A percentile compares a stretch with the other conserved stretches of the same genome.
Evolutionary conservation across 1,140 invertebrate genomes (phyloP).

Genomic region (Magallana gigas): DNA sequence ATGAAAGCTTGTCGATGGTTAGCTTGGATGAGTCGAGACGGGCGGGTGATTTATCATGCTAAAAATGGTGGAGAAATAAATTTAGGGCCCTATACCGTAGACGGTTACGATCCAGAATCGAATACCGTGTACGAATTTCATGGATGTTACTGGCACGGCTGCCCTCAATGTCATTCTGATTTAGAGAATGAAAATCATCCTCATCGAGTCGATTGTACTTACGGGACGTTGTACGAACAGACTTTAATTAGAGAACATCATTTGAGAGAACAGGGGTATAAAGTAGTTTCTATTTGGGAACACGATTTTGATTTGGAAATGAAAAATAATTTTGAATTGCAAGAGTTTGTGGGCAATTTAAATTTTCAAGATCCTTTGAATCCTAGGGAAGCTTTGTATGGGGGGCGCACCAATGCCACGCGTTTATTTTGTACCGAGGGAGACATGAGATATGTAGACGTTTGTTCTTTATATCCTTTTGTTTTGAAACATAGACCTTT

Average conservation of each 20-base stretch:
- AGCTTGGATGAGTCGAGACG: not conserved
- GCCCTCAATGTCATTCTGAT: conserved; percentile 49
- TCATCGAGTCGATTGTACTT: not conserved
- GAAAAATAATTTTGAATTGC: not conserved
- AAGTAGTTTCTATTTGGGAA: not conserved
- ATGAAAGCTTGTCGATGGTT: not conserved
- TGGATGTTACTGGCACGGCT: conserved; percentile 60
- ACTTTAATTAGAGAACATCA: not conserved
- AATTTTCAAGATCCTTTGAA: conserved; percentile 14
- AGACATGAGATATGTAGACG: conserved; percentile 45
- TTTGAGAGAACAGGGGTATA: not conserved
- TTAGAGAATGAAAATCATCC: not conserved
- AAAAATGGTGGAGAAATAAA: conserved; percentile 9
- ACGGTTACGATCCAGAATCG: not conserved
- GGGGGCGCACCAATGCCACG: conserved; percentile 43
- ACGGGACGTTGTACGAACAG: not conserved
- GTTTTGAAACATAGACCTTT: conserved; percentile 32
- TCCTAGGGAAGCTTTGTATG: conserved; percentile 29
- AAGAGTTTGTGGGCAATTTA: not conserved
- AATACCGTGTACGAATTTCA: conserved; percentile 56
- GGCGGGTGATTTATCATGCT: not conserved
- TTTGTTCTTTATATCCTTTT: conserved; percentile 41
- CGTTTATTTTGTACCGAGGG: conserved; percentile 13
- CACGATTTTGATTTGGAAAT: not conserved
- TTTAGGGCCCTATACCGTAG: conserved; percentile 15